phyloP scores from a whole-genome alignment of 2,113 vertebrate genomes.

The Myrmophylax atrothorax region DNA sequence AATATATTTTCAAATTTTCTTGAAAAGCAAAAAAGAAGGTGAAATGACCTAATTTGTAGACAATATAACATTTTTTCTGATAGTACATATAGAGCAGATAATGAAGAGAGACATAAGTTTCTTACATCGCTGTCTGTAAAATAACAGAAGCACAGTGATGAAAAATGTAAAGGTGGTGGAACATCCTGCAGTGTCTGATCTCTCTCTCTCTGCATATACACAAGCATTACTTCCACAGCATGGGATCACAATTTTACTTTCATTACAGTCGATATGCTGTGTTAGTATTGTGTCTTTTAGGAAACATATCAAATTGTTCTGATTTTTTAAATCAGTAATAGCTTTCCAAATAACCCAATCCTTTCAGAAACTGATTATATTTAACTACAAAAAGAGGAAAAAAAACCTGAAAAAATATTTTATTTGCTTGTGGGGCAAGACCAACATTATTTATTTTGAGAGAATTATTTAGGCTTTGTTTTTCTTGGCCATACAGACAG shows the following conservation, averaged over 20 bases:
- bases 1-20: background rate
- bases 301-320: background rate
- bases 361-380: background rate
- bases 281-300: background rate
- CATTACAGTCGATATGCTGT: background rate
- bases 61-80: background rate
- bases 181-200: background rate
- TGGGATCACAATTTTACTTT: background rate
- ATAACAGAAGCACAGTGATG: background rate
- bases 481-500: background rate
- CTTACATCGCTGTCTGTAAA: background rate
- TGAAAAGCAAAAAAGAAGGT: background rate
- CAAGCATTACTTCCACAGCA: background rate
- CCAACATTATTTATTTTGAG: background rate
- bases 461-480: rapidly evolving
- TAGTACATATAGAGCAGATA: background rate
- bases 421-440: background rate
- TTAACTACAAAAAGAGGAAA: background rate
- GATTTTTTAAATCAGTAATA: background rate
- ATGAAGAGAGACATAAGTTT: background rate
- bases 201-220: background rate
- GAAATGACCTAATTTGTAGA: background rate
- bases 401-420: background rate
- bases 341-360: background rate
- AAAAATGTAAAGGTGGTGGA: background rate